These are phyloP conservation scores for Reticulitermes lucifugus DNA, from an alignment of 2,888 invertebrate species.

Conservation along the genomic window DNA sequence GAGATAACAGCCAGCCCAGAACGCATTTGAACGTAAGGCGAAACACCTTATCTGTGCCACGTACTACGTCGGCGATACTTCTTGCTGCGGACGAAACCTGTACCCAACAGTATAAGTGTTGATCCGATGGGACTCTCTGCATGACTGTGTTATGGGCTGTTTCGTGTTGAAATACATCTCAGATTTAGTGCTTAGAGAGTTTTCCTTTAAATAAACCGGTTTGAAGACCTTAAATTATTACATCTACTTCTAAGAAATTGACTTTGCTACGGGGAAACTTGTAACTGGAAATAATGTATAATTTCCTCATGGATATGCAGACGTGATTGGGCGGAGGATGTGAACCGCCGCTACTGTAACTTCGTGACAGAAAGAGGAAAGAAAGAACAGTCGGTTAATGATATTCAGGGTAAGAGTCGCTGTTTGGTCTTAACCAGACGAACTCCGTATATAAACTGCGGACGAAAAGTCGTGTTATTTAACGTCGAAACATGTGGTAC, in stretches of 20 bases:
- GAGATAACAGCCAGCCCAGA: too few species aligned
- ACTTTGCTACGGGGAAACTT: neutral
- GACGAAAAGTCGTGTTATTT: too few species aligned
- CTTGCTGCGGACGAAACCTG: too few species aligned
- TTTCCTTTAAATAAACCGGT: neutral
- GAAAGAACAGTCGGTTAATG: too few species aligned
- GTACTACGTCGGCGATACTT: too few species aligned
- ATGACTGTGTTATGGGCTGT: neutral
- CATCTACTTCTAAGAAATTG: neutral
- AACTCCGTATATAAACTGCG: too few species aligned
- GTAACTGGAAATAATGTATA: neutral
- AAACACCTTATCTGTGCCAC: too few species aligned
- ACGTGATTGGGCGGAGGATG: neutral
- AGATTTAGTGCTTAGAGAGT: neutral
- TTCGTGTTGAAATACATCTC: neutral
- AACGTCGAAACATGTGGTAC: too few species aligned
- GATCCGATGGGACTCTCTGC: neutral
- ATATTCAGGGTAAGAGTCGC: too few species aligned
- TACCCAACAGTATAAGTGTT: too few species aligned
- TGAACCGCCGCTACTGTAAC: neutral
- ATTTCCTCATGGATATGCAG: neutral
- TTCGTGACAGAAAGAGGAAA: neutral
- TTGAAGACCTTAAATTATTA: neutral
- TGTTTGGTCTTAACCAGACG: too few species aligned
- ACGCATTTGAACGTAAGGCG: too few species aligned